phyloP scores from a whole-genome alignment of 1,140 invertebrate species.

The Hycleus cichorii region DNA sequence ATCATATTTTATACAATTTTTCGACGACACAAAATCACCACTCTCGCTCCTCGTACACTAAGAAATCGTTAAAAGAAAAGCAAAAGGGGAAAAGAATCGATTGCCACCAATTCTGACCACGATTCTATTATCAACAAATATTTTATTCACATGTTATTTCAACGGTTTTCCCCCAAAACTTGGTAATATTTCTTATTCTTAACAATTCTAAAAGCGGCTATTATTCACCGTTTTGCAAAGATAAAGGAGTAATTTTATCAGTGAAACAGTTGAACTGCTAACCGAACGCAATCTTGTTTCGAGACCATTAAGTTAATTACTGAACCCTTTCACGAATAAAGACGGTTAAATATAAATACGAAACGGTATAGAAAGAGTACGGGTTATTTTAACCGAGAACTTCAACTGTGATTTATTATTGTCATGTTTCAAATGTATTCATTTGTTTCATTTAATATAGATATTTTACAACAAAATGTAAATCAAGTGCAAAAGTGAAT shows the following conservation, averaged over 20 bases:
- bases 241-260: conserved; percentile 41
- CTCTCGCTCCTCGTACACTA: too few species aligned
- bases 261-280: conserved; percentile 39
- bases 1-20: conserved; percentile 39
- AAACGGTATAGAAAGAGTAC: background rate
- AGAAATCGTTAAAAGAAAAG: too few species aligned
- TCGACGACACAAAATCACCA: too few species aligned
- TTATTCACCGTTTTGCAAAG: conserved; percentile 32
- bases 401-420: conserved; percentile 7
- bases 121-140: too few species aligned
- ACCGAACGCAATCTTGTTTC: conserved; percentile 43
- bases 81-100: too few species aligned
- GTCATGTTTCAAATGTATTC: conserved; percentile 4
- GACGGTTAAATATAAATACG: conserved; percentile 5
- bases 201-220: conserved; percentile 8
- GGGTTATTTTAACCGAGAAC: background rate
- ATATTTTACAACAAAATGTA: conserved; percentile 13
- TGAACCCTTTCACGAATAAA: conserved; percentile 35
- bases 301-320: conserved; percentile 43
- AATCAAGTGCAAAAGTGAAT: background rate
- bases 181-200: too few species aligned
- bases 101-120: too few species aligned
- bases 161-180: too few species aligned
- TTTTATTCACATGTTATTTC: too few species aligned
- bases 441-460: conserved; percentile 13